Evolutionary conservation across 2,888 invertebrate genomes (phyloP).

Genomic region (Lysandra coridon): DNA sequence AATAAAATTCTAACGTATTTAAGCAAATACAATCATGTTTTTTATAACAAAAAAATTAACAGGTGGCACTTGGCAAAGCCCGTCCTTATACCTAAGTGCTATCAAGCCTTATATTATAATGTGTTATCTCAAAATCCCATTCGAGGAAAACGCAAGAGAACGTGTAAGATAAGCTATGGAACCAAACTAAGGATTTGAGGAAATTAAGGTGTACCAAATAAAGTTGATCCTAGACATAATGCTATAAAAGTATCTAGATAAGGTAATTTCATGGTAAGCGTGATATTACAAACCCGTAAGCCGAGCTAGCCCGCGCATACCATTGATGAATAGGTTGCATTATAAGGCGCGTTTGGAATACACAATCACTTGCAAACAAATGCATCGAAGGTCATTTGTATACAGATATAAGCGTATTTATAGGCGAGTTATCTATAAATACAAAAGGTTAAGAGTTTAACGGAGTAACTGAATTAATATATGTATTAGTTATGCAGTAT

Average conservation of each 20-base stretch:
- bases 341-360: conserved; percentile 10
- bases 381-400: conserved; percentile 25
- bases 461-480: neutral
- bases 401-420: conserved; percentile 15
- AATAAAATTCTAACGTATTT: too few relatives aligned
- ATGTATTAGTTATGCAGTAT: neutral
- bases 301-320: conserved; percentile 1
- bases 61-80: too few relatives aligned
- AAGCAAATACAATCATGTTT: too few relatives aligned
- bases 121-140: neutral
- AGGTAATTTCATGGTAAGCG: neutral
- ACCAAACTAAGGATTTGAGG: neutral
- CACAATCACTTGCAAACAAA: conserved; percentile 24
- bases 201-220: neutral
- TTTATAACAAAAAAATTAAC: too few relatives aligned
- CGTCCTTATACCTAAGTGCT: too few relatives aligned
- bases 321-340: conserved; percentile 12
- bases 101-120: too few relatives aligned
- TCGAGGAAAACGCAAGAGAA: neutral
- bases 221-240: neutral
- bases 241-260: neutral
- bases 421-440: conserved; percentile 27
- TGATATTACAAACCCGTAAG: neutral
- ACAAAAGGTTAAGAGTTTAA: conserved; percentile 26
- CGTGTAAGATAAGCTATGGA: neutral